phyloP scores from a whole-genome alignment of 2,888 invertebrate species.

The Lathronympha strigana region DNA sequence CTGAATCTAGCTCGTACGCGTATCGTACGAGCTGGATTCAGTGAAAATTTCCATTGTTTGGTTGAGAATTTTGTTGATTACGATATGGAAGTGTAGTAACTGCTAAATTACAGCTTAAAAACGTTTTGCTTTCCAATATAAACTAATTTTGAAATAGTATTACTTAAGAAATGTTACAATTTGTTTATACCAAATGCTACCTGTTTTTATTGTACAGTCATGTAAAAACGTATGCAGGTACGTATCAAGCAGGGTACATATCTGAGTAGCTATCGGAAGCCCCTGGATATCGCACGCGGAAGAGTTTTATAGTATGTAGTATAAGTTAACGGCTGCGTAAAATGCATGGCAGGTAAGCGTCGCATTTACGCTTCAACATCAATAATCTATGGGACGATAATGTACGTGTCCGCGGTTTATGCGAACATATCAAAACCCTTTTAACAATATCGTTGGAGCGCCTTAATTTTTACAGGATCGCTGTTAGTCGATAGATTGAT shows the following conservation, averaged over 20 bases:
- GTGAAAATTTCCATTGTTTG: too few species aligned
- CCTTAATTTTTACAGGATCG: not conserved
- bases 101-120: too few species aligned
- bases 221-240: not conserved
- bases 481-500: not conserved
- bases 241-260: slow-evolving; percentile 28
- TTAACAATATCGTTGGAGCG: not conserved
- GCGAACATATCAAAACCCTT: slow-evolving; percentile 25
- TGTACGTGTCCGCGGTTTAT: slow-evolving; percentile 38
- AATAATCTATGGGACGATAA: slow-evolving; percentile 47
- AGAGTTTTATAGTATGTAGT: slow-evolving; percentile 71
- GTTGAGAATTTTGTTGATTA: too few species aligned
- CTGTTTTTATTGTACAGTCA: not conserved
- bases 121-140: too few species aligned
- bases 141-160: too few species aligned
- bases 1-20: not conserved
- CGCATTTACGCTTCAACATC: slow-evolving; percentile 49
- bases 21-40: too few species aligned
- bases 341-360: slow-evolving; percentile 59
- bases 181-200: slow-evolving; percentile 10
- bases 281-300: slow-evolving; percentile 60
- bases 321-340: slow-evolving; percentile 73
- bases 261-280: slow-evolving; percentile 50
- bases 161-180: too few species aligned
- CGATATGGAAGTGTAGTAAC: too few species aligned